A percentile compares a stretch with the other conserved stretches of the same genome.
These are phyloP conservation scores for Pseudopodoces humilis DNA, from an alignment of 2,113 vertebrate species.

Conservation along the genomic window DNA sequence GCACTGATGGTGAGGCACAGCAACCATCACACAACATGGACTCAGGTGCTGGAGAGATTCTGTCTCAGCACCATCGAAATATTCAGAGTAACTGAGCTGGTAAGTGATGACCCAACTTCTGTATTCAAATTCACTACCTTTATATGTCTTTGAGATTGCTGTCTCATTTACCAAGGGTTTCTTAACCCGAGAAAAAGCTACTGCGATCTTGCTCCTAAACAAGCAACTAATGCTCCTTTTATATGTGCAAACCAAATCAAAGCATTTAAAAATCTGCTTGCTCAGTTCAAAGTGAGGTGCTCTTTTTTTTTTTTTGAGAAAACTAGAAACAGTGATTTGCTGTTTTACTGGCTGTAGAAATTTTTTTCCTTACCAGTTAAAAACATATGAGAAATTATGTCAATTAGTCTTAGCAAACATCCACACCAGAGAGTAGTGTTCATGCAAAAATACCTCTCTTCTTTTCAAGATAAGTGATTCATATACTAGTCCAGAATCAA, in stretches of 20 bases:
- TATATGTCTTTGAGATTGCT: not conserved
- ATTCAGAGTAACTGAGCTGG: not conserved
- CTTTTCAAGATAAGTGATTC: not conserved
- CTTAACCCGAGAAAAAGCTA: not conserved
- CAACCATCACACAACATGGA: not conserved
- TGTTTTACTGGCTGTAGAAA: not conserved
- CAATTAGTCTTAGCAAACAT: not conserved
- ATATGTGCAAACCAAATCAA: not conserved
- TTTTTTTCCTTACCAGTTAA: not conserved
- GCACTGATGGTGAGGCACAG: slow-evolving; percentile 18
- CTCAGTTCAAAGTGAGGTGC: accelerated
- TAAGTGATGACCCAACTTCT: slow-evolving; percentile 23
- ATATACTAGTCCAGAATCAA: not conserved
- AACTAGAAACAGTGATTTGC: not conserved
- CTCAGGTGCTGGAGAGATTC: slow-evolving; percentile 8
- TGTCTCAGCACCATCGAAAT: not conserved
- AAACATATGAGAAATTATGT: not conserved
- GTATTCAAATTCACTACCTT: not conserved
- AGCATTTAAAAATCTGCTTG: not conserved
- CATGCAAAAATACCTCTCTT: not conserved
- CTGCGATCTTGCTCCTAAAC: not conserved
- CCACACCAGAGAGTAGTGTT: not conserved
- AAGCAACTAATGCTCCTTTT: not conserved
- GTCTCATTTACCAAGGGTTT: not conserved
- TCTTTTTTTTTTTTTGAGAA: not conserved